Evolutionary conservation across 1,140 invertebrate species (phyloP), one percentile per base, ranked within the genome.

Genomic region (Rhagoletis zephyria): DNA sequence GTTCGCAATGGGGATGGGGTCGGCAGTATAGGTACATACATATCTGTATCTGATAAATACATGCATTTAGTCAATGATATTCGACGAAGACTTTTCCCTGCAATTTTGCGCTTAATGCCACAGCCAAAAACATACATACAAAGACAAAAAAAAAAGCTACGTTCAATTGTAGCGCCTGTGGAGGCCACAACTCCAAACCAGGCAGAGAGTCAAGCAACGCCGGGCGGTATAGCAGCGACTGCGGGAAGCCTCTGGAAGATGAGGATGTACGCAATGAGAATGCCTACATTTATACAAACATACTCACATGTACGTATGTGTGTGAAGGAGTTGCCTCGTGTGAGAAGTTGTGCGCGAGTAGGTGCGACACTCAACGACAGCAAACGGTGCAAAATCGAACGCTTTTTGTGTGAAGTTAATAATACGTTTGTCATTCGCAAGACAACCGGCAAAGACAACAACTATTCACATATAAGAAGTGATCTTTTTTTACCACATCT

Each of bases 331-430:
- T 14, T 63, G 12, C 4, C 30, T 45, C 64, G 63, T 45, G 19
- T 51, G 85, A 51, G 61, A 51, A 65, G 64, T 48, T 87, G 45
- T 59, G 56, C 19, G 56, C 70, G 63, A 51, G 45, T 85, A 86
- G 87, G 85, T 65, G 88, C 88, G 88, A 88, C 88, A 88, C 61
- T 87, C 88, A 87, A 85, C 90, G 91, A 92, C 91, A 92, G 91
- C 91, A 91, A 92, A 91, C 91, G 90, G 91, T 92, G 91, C 91
- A 92, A 92, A 92, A 92, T 91, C 91, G 90, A 92, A 92, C 91
- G 91, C 91, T 91, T 91, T 91, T 92, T 92, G 91, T 92, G 91
- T 92, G 91, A 92, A 92, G 89, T 92, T 92, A 92, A 92, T 92
- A 92, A 92, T 92, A 92, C 90, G 91, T 92, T 92, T 92, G 91